These are phyloP conservation scores for Lampris incognitus DNA, from an alignment of 2,113 vertebrate species.

Conservation along the genomic window DNA sequence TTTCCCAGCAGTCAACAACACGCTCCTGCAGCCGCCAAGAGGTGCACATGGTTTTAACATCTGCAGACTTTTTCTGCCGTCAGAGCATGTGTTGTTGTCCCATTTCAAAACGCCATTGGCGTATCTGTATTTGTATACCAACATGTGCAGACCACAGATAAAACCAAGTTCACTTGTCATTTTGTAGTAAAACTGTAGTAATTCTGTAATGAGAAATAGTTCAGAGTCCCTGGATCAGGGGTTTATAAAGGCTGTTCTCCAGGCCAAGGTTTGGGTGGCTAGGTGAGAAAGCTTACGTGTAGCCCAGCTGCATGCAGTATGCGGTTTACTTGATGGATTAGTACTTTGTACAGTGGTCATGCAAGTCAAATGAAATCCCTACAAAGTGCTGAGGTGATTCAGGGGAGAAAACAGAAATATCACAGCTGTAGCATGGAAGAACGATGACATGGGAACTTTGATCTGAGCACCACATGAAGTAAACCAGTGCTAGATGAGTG, in stretches of 20 bases:
- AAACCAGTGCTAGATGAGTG: slow-evolving; percentile 45
- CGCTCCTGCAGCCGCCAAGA: background rate
- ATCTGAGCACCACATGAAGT: slow-evolving; percentile 37
- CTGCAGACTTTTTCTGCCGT: background rate
- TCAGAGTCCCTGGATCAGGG: slow-evolving; percentile 39
- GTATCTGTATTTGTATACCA: background rate
- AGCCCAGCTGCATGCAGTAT: slow-evolving; percentile 55
- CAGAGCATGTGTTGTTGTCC: background rate
- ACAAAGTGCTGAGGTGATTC: slow-evolving; percentile 35
- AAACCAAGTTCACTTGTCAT: background rate
- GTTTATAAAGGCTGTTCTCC: slow-evolving; percentile 60
- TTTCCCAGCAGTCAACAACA: background rate
- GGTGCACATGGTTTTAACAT: slow-evolving; percentile 2
- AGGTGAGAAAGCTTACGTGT: slow-evolving; percentile 65
- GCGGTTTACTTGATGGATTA: slow-evolving; percentile 24
- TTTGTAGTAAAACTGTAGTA: too few species aligned
- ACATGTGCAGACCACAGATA: background rate
- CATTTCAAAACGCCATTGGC: background rate
- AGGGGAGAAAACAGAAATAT: slow-evolving; percentile 44
- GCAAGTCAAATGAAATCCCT: slow-evolving; percentile 47
- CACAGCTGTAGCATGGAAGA: slow-evolving; percentile 41
- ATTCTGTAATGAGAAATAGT: too few species aligned
- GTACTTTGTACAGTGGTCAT: slow-evolving; percentile 32
- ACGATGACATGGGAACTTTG: slow-evolving; percentile 31
- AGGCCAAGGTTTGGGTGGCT: slow-evolving; percentile 73